A percentile compares a stretch with the other conserved stretches of the same genome.
Evolutionary conservation across 2,888 invertebrate genomes (phyloP).

Genomic region (Elgonia sp.): DNA sequence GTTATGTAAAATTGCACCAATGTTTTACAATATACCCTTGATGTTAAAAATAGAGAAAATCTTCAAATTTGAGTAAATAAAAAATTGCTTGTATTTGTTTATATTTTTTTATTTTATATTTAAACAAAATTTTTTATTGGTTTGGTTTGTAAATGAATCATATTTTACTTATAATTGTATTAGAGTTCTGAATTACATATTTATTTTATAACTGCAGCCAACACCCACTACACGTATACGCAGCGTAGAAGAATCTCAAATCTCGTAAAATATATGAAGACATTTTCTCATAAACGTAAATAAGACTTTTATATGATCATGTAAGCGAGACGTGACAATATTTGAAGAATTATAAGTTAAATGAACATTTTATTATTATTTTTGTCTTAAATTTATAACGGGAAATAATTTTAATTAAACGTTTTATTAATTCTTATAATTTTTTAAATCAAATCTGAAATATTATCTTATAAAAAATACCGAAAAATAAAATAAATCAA

Average conservation of each 20-base stretch:
- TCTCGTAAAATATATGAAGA: conserved; percentile 49
- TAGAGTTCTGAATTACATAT: conserved; percentile 17
- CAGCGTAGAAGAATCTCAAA: conserved; percentile 44
- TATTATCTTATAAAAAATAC: no score
- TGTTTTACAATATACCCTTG: no score
- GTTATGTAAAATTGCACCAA: no score
- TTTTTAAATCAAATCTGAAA: no score
- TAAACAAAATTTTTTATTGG: no score
- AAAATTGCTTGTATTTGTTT: no score
- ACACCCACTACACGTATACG: not conserved
- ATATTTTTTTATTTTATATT: no score
- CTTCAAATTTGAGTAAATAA: no score
- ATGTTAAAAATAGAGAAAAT: no score
- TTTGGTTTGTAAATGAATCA: not conserved
- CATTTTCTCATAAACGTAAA: conserved; percentile 51
- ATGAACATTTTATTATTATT: not conserved
- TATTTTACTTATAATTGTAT: conserved; percentile 33
- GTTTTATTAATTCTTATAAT: no score
- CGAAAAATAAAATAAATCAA: no score
- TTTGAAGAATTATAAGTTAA: conserved; percentile 37
- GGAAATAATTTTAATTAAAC: no score
- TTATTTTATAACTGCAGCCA: conserved; percentile 26
- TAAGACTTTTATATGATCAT: conserved; percentile 38
- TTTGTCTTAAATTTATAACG: not conserved
- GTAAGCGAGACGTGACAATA: conserved; percentile 13